A percentile compares a stretch with the other conserved stretches of the same genome.
phyloP scores from a whole-genome alignment of 2,797 vertebrate genomes.

The Arrhamphus sclerolepis region DNA sequence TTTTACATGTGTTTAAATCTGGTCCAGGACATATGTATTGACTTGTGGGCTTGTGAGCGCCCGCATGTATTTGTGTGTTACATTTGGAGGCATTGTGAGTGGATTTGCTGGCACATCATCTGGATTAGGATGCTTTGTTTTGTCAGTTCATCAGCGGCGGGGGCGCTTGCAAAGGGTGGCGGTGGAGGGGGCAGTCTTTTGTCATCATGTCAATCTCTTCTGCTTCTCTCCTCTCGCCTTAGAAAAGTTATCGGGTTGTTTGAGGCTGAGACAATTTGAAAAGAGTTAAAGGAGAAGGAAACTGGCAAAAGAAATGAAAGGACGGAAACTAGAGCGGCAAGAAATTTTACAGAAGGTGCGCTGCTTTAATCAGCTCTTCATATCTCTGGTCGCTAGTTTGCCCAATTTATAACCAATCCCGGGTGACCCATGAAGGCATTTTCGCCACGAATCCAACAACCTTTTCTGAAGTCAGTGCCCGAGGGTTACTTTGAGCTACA shows the following conservation, averaged over 20 bases:
- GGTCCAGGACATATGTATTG: conserved; percentile 40
- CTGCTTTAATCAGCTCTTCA: conserved; percentile 17
- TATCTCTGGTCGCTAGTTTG: conserved; percentile 30
- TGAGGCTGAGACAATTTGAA: conserved; percentile 15
- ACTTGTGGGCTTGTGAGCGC: conserved; percentile 18
- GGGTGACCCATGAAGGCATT: conserved; percentile 16
- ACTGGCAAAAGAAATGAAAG: background rate
- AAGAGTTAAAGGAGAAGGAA: background rate
- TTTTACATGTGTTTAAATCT: conserved; percentile 26
- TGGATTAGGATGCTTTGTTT: conserved; percentile 75
- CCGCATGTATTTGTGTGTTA: conserved; percentile 8
- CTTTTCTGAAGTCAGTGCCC: conserved; percentile 52
- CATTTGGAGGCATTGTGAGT: conserved; percentile 47
- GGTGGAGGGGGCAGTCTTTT: conserved; percentile 47
- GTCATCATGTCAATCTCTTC: conserved; percentile 56
- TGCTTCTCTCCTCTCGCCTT: conserved; percentile 17
- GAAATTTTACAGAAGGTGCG: background rate
- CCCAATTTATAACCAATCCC: conserved; percentile 29
- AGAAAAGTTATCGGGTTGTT: conserved; percentile 28
- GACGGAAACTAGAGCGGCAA: background rate
- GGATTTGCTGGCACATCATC: conserved; percentile 72
- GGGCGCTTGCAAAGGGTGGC: conserved; percentile 33
- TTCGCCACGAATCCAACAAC: conserved; percentile 40
- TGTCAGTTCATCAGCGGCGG: conserved; percentile 67
- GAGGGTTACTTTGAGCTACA: conserved; percentile 47